Evolutionary conservation across 2,797 vertebrate genomes (phyloP), one percentile per base, ranked within the genome.

Genomic region (Ctenosaura bakeri): DNA sequence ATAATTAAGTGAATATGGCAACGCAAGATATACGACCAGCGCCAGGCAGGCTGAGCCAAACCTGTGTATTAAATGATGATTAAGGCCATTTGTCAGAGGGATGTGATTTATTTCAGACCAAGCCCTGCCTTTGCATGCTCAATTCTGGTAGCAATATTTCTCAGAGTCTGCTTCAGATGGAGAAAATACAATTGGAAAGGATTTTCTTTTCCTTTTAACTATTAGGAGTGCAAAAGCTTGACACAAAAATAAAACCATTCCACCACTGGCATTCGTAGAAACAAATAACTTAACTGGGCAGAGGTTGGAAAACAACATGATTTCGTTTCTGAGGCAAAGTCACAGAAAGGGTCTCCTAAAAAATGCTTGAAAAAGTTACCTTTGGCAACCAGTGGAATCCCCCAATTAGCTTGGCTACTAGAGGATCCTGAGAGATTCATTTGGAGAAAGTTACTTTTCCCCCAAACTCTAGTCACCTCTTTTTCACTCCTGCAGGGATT

Each of bases 11-110:
- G 77, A 52, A 76, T 42, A 59, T 26, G 32, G 6, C 29, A 46
- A 16, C 14, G 24, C 24, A 56, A 32, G 87, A 88, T 38, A 10
- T 73, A 82, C 10, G 32, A 22, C 22, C n/a, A 32, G 78, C 1
- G 50, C 46, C 66, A 71, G 12, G 14, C 12, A 56, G 35, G 78
- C 78, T 14, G 20, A 4, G 35, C 78, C 50, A 42, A 42, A 82
- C 78, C 64, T 88, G 46, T 16, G 16, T 6, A 88, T 88, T 88
- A 73, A 82, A 18, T 6, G 8, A n/a, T 82, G 78, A 81, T 73
- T 81, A 81, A 73, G n/a, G 38, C 64, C 79, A 12, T 82, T 82
- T 59, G 78, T 88, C 78, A 42, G 64, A 38, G 20, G 1, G 0
- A 2, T 16, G 22, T 54, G 77, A 50, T 71, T 88, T 42, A 81